These are phyloP conservation scores for Diplodus sargus DNA, from an alignment of 2,797 vertebrate species.

Conservation along the genomic window DNA sequence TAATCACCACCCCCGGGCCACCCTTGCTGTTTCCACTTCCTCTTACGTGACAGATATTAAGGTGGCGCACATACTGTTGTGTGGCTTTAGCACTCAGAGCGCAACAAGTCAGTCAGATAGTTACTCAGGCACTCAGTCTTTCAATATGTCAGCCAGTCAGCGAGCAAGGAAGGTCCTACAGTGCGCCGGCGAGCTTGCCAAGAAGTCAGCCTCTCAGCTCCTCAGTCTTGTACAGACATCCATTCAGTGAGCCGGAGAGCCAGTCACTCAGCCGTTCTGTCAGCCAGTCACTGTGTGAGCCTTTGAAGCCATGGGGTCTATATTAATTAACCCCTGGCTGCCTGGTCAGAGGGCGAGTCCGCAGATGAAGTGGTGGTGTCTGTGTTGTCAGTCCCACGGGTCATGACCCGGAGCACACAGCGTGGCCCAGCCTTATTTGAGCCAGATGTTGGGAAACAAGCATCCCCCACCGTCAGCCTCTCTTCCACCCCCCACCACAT, in stretches of 20 bases:
- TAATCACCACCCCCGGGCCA: slow-evolving; percentile 38
- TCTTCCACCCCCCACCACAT: not conserved
- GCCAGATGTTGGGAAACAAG: slow-evolving; percentile 92
- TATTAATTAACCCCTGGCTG: slow-evolving; percentile 90
- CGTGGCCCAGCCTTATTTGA: slow-evolving; percentile 85
- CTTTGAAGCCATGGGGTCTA: slow-evolving; percentile 86
- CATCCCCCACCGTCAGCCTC: slow-evolving; percentile 43
- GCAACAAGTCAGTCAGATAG: slow-evolving; percentile 41
- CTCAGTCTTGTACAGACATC: slow-evolving; percentile 13
- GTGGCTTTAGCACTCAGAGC: slow-evolving; percentile 6
- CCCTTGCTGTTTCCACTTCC: slow-evolving; percentile 10
- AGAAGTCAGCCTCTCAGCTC: slow-evolving; percentile 7
- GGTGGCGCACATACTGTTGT: slow-evolving; percentile 10
- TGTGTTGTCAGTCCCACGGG: slow-evolving; percentile 84
- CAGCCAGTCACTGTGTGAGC: slow-evolving; percentile 52
- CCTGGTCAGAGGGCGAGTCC: slow-evolving; percentile 78
- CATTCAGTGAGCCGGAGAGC: slow-evolving; percentile 32
- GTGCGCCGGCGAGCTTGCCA: slow-evolving; percentile 20
- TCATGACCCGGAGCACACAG: slow-evolving; percentile 84
- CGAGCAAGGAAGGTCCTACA: slow-evolving; percentile 3
- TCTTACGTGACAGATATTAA: slow-evolving; percentile 14
- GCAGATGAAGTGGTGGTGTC: slow-evolving; percentile 84
- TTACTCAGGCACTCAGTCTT: slow-evolving; percentile 9
- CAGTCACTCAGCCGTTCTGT: slow-evolving; percentile 37
- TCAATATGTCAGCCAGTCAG: slow-evolving; percentile 25